Percentiles rank a stretch among this genome's conserved stretches.
phyloP scores from a whole-genome alignment of 2,888 invertebrate species.

The Ptychoptera contaminata region DNA sequence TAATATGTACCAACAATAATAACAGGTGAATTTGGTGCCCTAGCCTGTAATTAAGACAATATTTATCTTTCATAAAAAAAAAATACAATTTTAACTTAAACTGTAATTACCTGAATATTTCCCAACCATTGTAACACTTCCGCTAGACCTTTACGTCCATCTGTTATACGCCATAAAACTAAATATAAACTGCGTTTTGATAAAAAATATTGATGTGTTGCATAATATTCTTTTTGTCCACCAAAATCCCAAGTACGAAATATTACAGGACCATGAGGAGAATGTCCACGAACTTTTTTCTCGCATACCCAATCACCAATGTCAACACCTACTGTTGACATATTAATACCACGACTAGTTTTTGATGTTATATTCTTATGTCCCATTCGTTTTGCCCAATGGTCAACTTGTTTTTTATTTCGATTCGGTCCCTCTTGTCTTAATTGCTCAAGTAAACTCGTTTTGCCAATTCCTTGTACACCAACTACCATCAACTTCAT shows the following conservation, averaged over 20 bases:
- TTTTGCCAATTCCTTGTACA: conserved; percentile 74
- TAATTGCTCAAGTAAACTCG: conserved; percentile 75
- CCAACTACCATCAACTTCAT: conserved; percentile 97
- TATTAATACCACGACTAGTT: conserved; percentile 59
- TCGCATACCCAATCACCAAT: conserved; percentile 92
- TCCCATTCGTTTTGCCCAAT: conserved; percentile 92
- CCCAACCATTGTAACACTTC: conserved; percentile 91
- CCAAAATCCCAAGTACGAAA: conserved; percentile 99
- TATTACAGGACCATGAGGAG: conserved; percentile 65
- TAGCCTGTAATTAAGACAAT: conserved; percentile 33
- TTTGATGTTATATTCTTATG: conserved; percentile 67
- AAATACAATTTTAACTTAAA: not conserved
- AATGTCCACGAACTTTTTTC: conserved; percentile 58
- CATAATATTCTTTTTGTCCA: conserved; percentile 94
- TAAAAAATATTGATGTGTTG: conserved; percentile 96
- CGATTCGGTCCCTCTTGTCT: conserved; percentile 69
- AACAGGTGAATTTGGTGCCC: conserved; percentile 93
- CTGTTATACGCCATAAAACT: conserved; percentile 87
- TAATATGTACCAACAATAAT: conserved; percentile 94
- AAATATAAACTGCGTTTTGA: conserved; percentile 89
- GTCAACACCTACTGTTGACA: conserved; percentile 96
- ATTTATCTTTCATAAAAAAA: not conserved
- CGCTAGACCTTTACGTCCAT: conserved; percentile 78
- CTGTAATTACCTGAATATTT: conserved; percentile 49
- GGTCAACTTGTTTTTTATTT: conserved; percentile 43